Base-by-base conservation (phyloP, 2,797 vertebrate species). In the Toxotes lorentzi region DNA sequence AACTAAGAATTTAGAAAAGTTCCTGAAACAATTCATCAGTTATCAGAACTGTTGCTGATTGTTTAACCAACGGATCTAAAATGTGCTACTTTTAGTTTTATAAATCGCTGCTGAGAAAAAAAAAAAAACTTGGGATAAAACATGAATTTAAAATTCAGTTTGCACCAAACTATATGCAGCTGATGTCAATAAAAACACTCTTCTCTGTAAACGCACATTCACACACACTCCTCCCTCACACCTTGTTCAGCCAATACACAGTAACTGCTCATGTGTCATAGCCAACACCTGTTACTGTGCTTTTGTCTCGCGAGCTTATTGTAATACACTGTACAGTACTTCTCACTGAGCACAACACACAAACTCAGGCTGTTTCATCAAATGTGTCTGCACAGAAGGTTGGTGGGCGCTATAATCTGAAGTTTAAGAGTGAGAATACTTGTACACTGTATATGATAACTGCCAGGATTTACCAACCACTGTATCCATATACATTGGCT, bases 381-480 rank as follows among this genome's bases (percentile, higher is more conserved):
- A 88, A 84, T 79, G 83, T 85, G 89, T 85, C 83, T 83, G 89
- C 89, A 86, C 94, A 94, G 93, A 94, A 91, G 93, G 94, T 91
- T 88, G 88, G 93, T 94, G 94, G 94, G 88, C 84, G 90, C 86
- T 75, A 65, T 87, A 81, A 86, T 91, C 86, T 90, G 76, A 91
- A 93, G 87, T 92, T 93, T 85, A 92, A 79, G 86, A 89, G 91
- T 81, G 88, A 93, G 84, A 91, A 91, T 73, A 76, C 19, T 10
- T n/a, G 27, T 30, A n/a, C 60, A 66, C 71, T 66, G 72, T 83
- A 60, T 65, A 85, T 9, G 51, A 76, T 80, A 60, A 84, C 67
- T 83, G 66, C 66, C 75, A 76, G 60, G 19, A 78, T 8, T 61
- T 45, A 70, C 45, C 12, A 78, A 90, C 81, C 76, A 63, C 83